Percentiles rank a stretch among this genome's conserved stretches.
Evolutionary conservation across 2,888 invertebrate species (phyloP).

Genomic region (Lasioglossum oenotherae): DNA sequence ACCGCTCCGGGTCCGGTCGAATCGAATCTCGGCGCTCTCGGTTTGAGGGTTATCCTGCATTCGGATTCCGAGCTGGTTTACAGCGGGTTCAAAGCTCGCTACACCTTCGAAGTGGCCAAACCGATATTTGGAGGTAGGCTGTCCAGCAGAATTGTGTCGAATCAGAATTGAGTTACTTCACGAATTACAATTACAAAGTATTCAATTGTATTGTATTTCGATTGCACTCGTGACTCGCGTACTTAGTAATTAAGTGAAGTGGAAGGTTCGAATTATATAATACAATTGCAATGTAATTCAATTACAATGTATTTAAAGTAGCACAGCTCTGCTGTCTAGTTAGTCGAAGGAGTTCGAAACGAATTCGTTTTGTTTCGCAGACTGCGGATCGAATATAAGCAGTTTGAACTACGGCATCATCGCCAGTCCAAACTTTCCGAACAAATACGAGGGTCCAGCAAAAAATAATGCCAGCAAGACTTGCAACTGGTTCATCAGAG

Average conservation of each 20-base stretch:
- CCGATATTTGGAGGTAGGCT: constrained; percentile 91
- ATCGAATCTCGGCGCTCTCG: constrained; percentile 94
- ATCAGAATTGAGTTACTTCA: too few relatives aligned
- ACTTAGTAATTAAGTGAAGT: too few relatives aligned
- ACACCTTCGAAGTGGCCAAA: constrained; percentile 95
- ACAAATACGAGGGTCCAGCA: constrained; percentile 93
- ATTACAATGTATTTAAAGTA: too few relatives aligned
- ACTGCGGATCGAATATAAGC: constrained; percentile 96
- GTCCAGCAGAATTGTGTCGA: not conserved
- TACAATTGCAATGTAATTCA: too few relatives aligned
- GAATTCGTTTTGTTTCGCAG: constrained; percentile 83
- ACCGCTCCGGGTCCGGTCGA: constrained; percentile 98
- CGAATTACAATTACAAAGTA: too few relatives aligned
- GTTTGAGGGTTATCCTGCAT: constrained; percentile 94
- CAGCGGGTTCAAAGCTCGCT: constrained; percentile 98
- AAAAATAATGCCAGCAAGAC: constrained; percentile 93
- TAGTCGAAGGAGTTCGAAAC: too few relatives aligned
- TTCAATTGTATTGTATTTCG: too few relatives aligned
- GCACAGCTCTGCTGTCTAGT: too few relatives aligned
- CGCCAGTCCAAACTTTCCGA: constrained; percentile 95
- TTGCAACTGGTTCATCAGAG: constrained; percentile 98
- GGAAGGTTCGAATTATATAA: too few relatives aligned
- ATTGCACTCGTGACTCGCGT: too few relatives aligned
- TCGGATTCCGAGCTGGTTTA: constrained; percentile 95
- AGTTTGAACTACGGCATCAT: constrained; percentile 93